Percentiles rank a stretch among this genome's conserved stretches.
phyloP scores from a whole-genome alignment of 2,113 vertebrate species.

The Crotalus horridus region DNA sequence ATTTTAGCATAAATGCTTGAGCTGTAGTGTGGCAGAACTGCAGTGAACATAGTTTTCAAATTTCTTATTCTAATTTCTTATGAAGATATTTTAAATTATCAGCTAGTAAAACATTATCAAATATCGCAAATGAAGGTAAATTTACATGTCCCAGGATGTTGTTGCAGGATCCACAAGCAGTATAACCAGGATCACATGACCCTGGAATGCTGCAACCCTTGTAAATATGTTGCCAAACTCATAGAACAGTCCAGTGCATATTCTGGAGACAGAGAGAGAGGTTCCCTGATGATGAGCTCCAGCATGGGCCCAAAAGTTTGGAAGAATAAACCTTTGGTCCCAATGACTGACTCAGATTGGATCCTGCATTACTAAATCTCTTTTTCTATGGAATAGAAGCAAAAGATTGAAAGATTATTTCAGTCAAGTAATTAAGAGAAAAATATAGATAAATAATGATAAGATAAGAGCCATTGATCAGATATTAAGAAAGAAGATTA shows the following conservation, averaged over 20 bases:
- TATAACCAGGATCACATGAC: too few species aligned
- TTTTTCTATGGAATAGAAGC: not conserved
- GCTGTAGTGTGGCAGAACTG: not conserved
- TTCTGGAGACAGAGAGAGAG: too few species aligned
- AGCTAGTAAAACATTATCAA: not conserved
- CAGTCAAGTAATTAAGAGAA: not conserved
- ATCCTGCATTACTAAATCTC: not conserved
- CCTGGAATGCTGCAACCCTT: too few species aligned
- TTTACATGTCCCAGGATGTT: not conserved
- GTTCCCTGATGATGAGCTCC: not conserved
- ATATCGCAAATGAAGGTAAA: not conserved
- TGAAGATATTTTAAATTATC: not conserved
- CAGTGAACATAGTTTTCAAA: not conserved
- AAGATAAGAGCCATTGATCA: too few species aligned
- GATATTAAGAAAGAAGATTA: too few species aligned
- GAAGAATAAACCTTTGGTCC: not conserved
- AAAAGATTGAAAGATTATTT: not conserved
- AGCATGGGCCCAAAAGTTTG: not conserved
- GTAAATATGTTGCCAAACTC: too few species aligned
- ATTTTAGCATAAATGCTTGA: not conserved
- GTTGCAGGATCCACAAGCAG: too few species aligned
- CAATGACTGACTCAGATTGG: not conserved
- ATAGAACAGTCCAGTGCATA: too few species aligned
- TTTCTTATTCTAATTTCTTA: not conserved
- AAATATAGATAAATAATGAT: not conserved